Percentiles rank a stretch among this genome's conserved stretches.
Evolutionary conservation across 2,113 vertebrate species (phyloP).

Genomic region (Misgurnus mizolepis): DNA sequence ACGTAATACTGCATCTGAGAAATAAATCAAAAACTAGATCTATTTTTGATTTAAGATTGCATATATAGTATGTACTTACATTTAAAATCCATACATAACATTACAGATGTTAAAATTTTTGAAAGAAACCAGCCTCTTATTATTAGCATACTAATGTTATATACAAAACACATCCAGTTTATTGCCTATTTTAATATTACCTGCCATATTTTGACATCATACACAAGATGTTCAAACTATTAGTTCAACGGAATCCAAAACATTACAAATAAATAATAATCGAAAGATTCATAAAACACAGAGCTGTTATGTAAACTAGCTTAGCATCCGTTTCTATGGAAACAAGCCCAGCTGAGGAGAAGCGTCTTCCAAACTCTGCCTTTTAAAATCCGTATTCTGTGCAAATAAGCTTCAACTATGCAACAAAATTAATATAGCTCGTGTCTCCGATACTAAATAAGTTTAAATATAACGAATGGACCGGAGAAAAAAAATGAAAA

Average conservation of each 20-base stretch:
- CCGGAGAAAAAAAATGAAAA: background rate
- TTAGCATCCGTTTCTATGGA: constrained; percentile 69
- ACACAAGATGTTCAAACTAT: background rate
- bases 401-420: background rate
- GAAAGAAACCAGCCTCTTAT: background rate
- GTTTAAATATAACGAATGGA: background rate
- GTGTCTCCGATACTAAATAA: background rate
- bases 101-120: background rate
- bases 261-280: background rate
- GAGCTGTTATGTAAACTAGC: background rate
- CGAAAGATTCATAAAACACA: constrained; percentile 4
- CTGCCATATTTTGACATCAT: background rate
- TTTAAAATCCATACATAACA: too few species aligned
- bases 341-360: constrained; percentile 54
- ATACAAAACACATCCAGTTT: background rate
- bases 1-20: background rate
- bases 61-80: too few species aligned
- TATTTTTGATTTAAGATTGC: background rate
- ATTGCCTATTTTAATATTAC: constrained; percentile 8
- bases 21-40: background rate
- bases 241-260: background rate
- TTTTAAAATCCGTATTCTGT: background rate
- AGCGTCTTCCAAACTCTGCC: background rate
- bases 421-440: background rate
- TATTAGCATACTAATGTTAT: background rate